These are phyloP conservation scores for Pterostichus madidus DNA, from an alignment of 2,888 invertebrate species.

Conservation along the genomic window DNA sequence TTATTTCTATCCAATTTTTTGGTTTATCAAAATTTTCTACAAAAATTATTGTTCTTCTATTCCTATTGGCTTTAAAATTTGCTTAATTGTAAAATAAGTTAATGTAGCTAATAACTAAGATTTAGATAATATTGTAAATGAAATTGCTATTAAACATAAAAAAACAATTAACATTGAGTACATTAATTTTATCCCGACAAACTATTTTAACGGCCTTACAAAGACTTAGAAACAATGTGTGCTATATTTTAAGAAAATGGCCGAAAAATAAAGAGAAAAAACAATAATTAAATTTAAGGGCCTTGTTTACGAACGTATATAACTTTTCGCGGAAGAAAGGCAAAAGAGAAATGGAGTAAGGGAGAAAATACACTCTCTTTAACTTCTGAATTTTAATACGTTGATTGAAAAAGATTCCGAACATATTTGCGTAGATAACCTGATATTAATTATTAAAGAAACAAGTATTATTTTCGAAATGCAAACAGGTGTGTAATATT, in stretches of 20 bases:
- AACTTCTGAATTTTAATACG: slow-evolving; percentile 31
- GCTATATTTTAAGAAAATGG: slow-evolving; percentile 52
- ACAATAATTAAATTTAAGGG: slow-evolving; percentile 54
- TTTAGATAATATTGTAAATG: too few relatives aligned
- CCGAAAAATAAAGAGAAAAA: slow-evolving; percentile 37
- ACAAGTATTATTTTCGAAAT: slow-evolving; percentile 10
- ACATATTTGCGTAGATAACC: slow-evolving; percentile 17
- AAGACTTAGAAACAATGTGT: slow-evolving; percentile 24
- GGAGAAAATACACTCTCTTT: background rate
- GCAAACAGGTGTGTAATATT: slow-evolving; percentile 7
- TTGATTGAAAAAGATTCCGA: slow-evolving; percentile 24
- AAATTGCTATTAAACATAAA: too few relatives aligned
- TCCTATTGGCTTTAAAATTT: too few relatives aligned
- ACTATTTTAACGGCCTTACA: slow-evolving; percentile 47
- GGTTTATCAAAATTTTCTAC: too few relatives aligned
- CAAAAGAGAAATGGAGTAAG: background rate
- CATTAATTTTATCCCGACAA: slow-evolving; percentile 42
- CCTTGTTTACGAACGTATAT: slow-evolving; percentile 41
- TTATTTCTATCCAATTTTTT: too few relatives aligned
- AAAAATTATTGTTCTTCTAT: too few relatives aligned
- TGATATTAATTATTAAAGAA: slow-evolving; percentile 33
- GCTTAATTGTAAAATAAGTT: too few relatives aligned
- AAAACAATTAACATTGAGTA: slow-evolving; percentile 48
- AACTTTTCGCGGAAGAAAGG: slow-evolving; percentile 13
- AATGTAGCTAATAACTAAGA: too few relatives aligned